These are phyloP conservation scores for Sebastes baramenuke DNA, from an alignment of 2,797 vertebrate genomes.

Conservation along the genomic window DNA sequence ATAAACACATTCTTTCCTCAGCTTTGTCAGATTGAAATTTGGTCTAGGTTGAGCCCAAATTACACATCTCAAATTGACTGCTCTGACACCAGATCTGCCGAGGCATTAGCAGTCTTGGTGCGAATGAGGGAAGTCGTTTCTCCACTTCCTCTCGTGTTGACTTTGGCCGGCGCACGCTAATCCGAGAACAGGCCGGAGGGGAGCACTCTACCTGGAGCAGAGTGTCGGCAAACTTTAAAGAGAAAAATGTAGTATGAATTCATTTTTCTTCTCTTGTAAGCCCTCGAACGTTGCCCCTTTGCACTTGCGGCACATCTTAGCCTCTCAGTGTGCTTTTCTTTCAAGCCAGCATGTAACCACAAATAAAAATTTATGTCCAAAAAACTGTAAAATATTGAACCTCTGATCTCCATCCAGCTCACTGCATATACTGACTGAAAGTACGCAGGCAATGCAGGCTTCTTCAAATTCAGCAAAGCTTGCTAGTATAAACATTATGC, in stretches of 20 bases:
- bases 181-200: constrained; percentile 62
- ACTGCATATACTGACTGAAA: not conserved
- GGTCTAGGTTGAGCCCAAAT: constrained; percentile 14
- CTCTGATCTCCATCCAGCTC: not conserved
- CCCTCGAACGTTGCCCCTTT: not conserved
- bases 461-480: constrained; percentile 20
- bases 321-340: constrained; percentile 10
- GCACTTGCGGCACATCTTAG: constrained; percentile 14
- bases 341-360: constrained; percentile 14
- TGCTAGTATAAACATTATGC: constrained; percentile 16
- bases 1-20: not conserved
- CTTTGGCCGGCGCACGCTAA: constrained; percentile 70
- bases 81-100: constrained; percentile 60
- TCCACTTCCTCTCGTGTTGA: constrained; percentile 72
- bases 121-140: constrained; percentile 73
- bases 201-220: constrained; percentile 70
- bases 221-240: constrained; percentile 43
- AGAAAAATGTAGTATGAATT: constrained; percentile 19
- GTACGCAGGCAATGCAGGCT: not conserved
- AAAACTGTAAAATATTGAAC: not conserved
- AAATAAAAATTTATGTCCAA: constrained; percentile 3
- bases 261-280: constrained; percentile 29
- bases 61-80: constrained; percentile 45
- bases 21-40: constrained; percentile 13
- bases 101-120: constrained; percentile 69